These are phyloP conservation scores for Creontiades dilutus DNA, from an alignment of 2,888 invertebrate species.

Conservation along the genomic window DNA sequence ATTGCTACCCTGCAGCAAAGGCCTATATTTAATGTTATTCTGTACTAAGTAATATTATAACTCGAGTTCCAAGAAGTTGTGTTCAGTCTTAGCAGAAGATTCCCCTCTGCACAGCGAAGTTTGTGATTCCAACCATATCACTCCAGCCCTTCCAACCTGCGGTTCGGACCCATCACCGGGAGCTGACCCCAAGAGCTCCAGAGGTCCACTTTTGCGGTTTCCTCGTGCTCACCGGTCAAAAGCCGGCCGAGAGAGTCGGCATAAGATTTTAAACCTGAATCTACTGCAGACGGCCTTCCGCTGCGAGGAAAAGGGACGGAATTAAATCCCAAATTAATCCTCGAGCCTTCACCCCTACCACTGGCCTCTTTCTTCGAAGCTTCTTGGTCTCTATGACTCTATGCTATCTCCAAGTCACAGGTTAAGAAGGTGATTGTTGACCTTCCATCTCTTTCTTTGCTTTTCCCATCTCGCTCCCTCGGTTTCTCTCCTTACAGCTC, in stretches of 20 bases:
- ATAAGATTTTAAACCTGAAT: conserved; percentile 36
- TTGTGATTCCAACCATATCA: neutral
- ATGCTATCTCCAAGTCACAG: conserved; percentile 61
- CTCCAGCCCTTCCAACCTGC: neutral
- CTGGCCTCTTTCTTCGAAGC: neutral
- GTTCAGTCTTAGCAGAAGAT: neutral
- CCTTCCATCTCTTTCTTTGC: conserved; percentile 23
- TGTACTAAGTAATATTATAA: too few relatives aligned
- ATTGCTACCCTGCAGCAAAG: too few relatives aligned
- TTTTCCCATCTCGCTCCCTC: neutral
- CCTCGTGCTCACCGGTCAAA: neutral
- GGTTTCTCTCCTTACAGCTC: neutral
- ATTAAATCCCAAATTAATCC: conserved; percentile 44
- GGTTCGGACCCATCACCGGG: neutral
- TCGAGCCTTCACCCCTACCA: neutral
- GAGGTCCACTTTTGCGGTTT: neutral
- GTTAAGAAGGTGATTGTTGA: conserved; percentile 56
- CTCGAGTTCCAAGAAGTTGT: too few relatives aligned
- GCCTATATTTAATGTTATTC: too few relatives aligned
- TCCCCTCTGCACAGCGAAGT: neutral
- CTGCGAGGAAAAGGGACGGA: neutral
- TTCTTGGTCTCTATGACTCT: conserved; percentile 37
- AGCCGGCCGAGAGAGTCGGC: neutral
- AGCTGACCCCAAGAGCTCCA: conserved; percentile 2
- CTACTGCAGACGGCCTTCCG: neutral